A percentile compares a stretch with the other conserved stretches of the same genome.
These are phyloP conservation scores for Manacus vitellinus DNA, from an alignment of 2,113 vertebrate genomes.

Conservation along the genomic window DNA sequence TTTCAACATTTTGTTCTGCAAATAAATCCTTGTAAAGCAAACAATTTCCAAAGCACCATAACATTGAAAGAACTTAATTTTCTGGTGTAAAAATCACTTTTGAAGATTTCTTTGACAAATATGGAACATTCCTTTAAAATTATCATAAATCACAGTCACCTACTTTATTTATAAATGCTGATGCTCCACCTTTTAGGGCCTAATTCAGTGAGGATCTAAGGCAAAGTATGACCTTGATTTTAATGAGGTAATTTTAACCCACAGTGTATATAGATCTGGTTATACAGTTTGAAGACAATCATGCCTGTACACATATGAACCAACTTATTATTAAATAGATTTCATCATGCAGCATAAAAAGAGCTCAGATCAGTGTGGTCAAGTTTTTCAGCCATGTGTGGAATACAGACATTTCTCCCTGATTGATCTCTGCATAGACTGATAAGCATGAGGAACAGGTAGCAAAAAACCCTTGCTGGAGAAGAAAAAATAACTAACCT, in stretches of 20 bases:
- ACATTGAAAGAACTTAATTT: neutral
- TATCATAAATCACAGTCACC: neutral
- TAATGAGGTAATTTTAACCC: neutral
- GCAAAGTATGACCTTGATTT: neutral
- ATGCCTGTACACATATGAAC: neutral
- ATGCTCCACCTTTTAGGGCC: neutral
- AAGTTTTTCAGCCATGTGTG: neutral
- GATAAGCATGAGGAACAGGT: neutral
- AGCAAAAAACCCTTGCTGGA: neutral
- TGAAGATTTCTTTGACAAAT: neutral
- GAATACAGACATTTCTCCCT: neutral
- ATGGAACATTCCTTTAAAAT: neutral
- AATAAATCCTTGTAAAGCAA: neutral
- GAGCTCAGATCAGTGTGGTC: neutral
- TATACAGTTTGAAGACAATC: neutral
- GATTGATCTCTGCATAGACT: neutral
- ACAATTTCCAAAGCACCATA: neutral
- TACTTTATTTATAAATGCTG: neutral
- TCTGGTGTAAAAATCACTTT: neutral
- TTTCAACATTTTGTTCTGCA: neutral
- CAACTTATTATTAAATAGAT: neutral
- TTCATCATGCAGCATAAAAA: neutral
- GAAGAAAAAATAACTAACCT: neutral
- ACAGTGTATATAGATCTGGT: rapidly evolving
- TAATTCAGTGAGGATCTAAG: neutral